Evolutionary conservation across 2,797 vertebrate genomes (phyloP), one percentile per base, ranked within the genome.

Genomic region (Cephalopachus bancanus): DNA sequence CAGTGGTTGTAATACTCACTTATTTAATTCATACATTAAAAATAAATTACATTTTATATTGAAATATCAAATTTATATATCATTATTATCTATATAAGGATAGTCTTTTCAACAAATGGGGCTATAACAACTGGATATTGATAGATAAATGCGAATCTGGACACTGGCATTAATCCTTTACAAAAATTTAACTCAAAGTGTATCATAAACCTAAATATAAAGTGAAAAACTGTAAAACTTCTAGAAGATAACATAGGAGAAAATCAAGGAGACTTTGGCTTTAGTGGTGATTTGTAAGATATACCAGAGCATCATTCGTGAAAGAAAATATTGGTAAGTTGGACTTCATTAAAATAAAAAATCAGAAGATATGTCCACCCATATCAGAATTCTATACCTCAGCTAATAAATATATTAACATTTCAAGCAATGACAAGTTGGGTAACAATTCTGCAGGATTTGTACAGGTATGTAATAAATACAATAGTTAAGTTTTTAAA

Each of bases 101-200:
- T 83, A 64, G 62, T 22, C 28, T 44, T 37, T 83, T 33, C n/a
- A 83, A 92, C 78, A 87, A 83, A 83, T 62, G 20, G 26, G 49
- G 9, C 28, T 76, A 4, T 83, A 55, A 89, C 37, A 83, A 62
- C 55, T 69, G 69, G 16, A 69, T 15, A 71, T n/a, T 33, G 83
- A 44, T 33, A 30, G 28, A 92, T 26, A 59, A 76, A 59, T 60
- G 53, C 33, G 37, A 60, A 28, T 67, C 10, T 65, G 81, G 51
- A 81, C 33, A 51, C 49, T 74, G 81, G 57, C 17, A 81, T 59
- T 57, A 81, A 74, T 14, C 10, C 7, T 89, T 92, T 74, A 5
- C 15, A 53, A 76, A 81, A 88, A 92, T n/a, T 55, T 72, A 95
- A 88, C 49, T 69, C 69, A 69, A 81, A 89, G 64, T 69, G 3